These are phyloP conservation scores for Philypnodon macrostomus DNA, from an alignment of 2,797 vertebrate genomes.

Conservation along the genomic window DNA sequence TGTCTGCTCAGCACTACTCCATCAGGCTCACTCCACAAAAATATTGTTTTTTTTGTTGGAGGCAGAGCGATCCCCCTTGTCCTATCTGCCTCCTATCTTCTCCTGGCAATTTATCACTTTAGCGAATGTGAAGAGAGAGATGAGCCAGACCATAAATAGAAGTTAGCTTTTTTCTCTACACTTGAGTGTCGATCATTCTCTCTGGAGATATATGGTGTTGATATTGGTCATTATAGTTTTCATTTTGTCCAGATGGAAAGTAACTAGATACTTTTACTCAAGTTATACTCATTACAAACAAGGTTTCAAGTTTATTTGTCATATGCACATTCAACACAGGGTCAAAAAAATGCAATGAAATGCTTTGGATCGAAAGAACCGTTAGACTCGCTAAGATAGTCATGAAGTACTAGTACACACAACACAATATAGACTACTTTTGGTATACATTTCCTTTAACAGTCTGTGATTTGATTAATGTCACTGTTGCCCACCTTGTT, in stretches of 20 bases:
- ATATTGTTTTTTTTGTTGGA: slow-evolving; percentile 67
- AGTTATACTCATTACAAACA: background rate
- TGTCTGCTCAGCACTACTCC: slow-evolving; percentile 38
- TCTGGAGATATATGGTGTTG: background rate
- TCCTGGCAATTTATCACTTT: slow-evolving; percentile 21
- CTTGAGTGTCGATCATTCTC: background rate
- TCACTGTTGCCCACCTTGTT: too few species aligned
- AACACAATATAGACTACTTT: too few species aligned
- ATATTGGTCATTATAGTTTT: slow-evolving; percentile 12
- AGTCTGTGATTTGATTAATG: too few species aligned
- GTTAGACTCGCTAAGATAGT: too few species aligned
- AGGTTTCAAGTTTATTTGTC: too few species aligned
- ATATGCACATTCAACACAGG: too few species aligned
- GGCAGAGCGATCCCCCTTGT: slow-evolving; percentile 39
- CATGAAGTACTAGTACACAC: too few species aligned
- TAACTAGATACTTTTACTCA: background rate
- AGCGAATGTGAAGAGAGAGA: slow-evolving; percentile 10
- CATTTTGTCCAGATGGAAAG: background rate
- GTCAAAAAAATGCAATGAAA: too few species aligned
- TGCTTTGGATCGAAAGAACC: too few species aligned
- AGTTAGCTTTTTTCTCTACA: background rate
- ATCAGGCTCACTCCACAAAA: slow-evolving; percentile 52
- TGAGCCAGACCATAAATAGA: slow-evolving; percentile 15
- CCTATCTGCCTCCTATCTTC: slow-evolving; percentile 35
- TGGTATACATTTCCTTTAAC: too few species aligned